These are phyloP conservation scores for pig (Sus scrofa) DNA, from an alignment of 2,113 vertebrate genomes.

Conservation along the genomic window T2T-Sscrofa CM000813.6:89729501-89730000, in stretches of 20 bases:
- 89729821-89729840: background rate
- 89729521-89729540: too few relatives aligned
- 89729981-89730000: background rate
- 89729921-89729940: background rate
- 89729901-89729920: constrained; percentile 10
- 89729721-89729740: background rate
- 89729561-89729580: too few relatives aligned
- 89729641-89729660: too few relatives aligned
- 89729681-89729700: too few relatives aligned
- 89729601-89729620: too few relatives aligned
- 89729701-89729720: too few relatives aligned
- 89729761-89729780: background rate
- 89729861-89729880: constrained; percentile 23
- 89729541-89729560: too few relatives aligned
- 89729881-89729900: background rate
- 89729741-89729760: background rate
- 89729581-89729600: too few relatives aligned
- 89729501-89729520: too few relatives aligned
- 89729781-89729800: background rate
- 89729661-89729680: too few relatives aligned
- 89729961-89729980: background rate
- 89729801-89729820: constrained; percentile 31
- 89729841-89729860: background rate
- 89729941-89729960: background rate
- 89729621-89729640: too few relatives aligned